These are phyloP conservation scores for Hozukius guyotensis DNA, from an alignment of 2,797 vertebrate genomes.

Conservation along the genomic window DNA sequence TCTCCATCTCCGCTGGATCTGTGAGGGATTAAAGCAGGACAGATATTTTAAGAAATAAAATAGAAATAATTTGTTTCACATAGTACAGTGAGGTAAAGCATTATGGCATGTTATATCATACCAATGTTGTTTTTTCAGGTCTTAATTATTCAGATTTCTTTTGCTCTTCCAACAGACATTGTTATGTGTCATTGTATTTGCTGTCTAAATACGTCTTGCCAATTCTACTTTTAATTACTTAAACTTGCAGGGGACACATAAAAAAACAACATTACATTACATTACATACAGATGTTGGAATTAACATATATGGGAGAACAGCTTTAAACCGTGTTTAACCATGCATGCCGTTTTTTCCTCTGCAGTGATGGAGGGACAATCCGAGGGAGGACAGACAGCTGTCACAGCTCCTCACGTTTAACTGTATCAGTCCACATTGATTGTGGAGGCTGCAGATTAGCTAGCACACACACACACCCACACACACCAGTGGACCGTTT, in stretches of 20 bases:
- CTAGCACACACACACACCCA: slow-evolving; percentile 36
- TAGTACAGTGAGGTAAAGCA: not conserved
- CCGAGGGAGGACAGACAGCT: slow-evolving; percentile 52
- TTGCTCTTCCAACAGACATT: not conserved
- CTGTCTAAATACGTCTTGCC: not conserved
- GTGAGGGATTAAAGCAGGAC: slow-evolving; percentile 29
- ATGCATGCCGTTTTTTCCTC: not conserved
- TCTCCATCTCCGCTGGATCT: slow-evolving; percentile 94
- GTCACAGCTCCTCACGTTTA: slow-evolving; percentile 60
- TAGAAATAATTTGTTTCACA: not conserved
- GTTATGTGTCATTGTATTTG: not conserved
- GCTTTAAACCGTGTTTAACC: not conserved
- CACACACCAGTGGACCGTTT: slow-evolving; percentile 65
- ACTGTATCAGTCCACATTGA: slow-evolving; percentile 64
- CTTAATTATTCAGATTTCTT: not conserved
- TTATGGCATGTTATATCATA: not conserved
- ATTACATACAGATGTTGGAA: not conserved
- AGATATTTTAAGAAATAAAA: not conserved
- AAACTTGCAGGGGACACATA: not conserved
- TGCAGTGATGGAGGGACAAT: slow-evolving; percentile 33
- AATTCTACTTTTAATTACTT: not conserved
- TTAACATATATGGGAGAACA: not conserved
- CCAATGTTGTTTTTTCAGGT: not conserved
- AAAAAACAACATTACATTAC: not conserved
- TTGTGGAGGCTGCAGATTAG: slow-evolving; percentile 66